Evolutionary conservation across 2,797 vertebrate species (phyloP).

Genomic region (Poecilia picta): DNA sequence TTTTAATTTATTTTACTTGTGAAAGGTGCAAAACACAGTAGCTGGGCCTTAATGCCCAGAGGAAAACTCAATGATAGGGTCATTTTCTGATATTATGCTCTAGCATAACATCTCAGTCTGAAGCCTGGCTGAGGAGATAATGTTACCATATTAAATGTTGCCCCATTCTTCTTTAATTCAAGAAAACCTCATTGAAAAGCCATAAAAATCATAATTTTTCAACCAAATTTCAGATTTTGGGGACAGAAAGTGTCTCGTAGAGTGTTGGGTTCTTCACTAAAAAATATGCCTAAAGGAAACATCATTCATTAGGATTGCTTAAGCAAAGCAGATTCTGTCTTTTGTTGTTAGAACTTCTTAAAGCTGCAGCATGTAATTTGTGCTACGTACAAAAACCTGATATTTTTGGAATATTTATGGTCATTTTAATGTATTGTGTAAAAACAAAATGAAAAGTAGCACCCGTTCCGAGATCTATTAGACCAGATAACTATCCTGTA

Average conservation of each 20-base stretch:
- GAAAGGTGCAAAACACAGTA: conserved; percentile 50
- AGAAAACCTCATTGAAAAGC: neutral
- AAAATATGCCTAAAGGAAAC: neutral
- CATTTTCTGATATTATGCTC: conserved; percentile 23
- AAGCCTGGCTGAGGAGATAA: conserved; percentile 25
- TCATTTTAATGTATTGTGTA: neutral
- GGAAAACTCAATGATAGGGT: conserved; percentile 41
- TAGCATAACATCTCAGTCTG: conserved; percentile 33
- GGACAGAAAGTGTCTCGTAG: neutral
- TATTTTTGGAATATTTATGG: neutral
- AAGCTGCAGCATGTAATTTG: neutral
- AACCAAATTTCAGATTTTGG: neutral
- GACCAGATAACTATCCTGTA: neutral
- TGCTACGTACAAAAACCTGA: neutral
- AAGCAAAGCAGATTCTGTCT: neutral
- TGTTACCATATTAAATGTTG: conserved; percentile 6
- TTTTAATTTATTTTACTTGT: conserved; percentile 66
- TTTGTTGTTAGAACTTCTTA: neutral
- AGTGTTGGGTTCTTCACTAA: neutral
- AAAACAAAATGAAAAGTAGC: neutral
- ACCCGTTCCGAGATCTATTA: neutral
- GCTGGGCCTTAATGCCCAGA: conserved; percentile 39
- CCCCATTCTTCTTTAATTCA: conserved; percentile 5
- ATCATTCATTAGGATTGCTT: neutral
- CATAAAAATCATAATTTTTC: conserved; percentile 5